Evolutionary conservation across 2,113 vertebrate species (phyloP), one percentile per base, ranked within the genome.

Genomic region (Stigmatopora argus): DNA sequence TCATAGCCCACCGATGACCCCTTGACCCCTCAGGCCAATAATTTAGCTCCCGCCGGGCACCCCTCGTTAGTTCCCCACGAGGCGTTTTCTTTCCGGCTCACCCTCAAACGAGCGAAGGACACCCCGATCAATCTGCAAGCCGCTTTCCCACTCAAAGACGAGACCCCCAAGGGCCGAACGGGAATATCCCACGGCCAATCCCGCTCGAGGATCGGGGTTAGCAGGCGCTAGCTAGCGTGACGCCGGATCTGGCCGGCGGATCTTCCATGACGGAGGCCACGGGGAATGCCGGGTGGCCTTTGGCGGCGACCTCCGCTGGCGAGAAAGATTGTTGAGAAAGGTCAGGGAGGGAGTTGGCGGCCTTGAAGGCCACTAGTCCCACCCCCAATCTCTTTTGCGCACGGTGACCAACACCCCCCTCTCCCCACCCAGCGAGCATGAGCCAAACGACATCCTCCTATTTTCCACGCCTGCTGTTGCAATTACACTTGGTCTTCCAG

Each of bases 251-350:
- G n/a, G n/a, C n/a, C n/a, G 77, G 67, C 70, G 79, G 71, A 76
- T 80, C 77, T 73, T 80, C n/a, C 7, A 52, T 81, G 83, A 83
- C 7, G 45, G 49, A 69, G 76, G 67, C 70, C 70, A 80, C 41
- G 57, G 83, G 77, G 87, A 86, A 85, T 89, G 83, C 61, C 67
- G 67, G 58, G 59, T 82, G 80, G 62, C 81, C 82, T 83, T 82
- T 83, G 62, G 67, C 63, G 77, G 49, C 81, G 83, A 85, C 82
- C 78, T 72, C 68, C 49, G 62, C 73, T 73, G 73, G 75, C 69
- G 60, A 59, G 61, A 38, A 49, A 74, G 69, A 73, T 73, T 73
- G 75, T 62, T 55, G 64, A 60, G 78, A 69, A 56, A 77, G 35
- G 19, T 63, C 47, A 66, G 57, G 53, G 71, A 76, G 74, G 69